Evolutionary conservation across 2,888 invertebrate genomes (phyloP).

Genomic region (Loripinus fragilis): DNA sequence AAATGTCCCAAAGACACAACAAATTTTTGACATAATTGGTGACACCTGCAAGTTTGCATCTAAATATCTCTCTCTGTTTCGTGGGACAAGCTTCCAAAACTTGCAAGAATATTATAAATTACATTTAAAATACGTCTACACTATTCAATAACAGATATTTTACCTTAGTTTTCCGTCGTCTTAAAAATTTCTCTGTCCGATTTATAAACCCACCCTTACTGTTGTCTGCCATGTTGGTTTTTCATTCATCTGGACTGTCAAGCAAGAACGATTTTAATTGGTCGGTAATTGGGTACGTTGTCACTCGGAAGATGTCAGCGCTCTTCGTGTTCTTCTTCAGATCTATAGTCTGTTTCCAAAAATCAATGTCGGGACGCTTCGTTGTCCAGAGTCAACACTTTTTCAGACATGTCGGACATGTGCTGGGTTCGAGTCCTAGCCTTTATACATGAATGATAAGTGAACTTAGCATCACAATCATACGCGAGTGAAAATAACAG

Average conservation of each 20-base stretch:
- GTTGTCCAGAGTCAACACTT: too few species aligned
- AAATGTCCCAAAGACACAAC: not conserved
- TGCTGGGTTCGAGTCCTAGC: too few species aligned
- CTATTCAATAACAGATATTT: not conserved
- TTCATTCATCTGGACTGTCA: conserved; percentile 46
- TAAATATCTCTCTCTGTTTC: not conserved
- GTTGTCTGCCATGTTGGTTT: conserved; percentile 51
- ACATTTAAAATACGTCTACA: not conserved
- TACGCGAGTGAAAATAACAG: too few species aligned
- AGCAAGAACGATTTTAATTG: conserved; percentile 39
- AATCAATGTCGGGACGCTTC: too few species aligned
- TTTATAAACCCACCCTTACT: conserved; percentile 58
- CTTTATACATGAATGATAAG: too few species aligned
- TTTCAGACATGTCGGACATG: too few species aligned
- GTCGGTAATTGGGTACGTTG: conserved; percentile 37
- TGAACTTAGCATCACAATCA: too few species aligned
- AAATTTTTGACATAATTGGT: not conserved
- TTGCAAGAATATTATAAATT: not conserved
- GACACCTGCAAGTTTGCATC: conserved; percentile 18
- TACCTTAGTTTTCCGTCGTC: conserved; percentile 53
- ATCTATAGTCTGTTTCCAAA: not conserved
- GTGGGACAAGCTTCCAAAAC: not conserved
- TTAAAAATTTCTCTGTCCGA: conserved; percentile 52
- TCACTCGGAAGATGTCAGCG: not conserved
- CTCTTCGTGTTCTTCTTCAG: not conserved